Percentiles rank a stretch among this genome's conserved stretches.
phyloP scores from a whole-genome alignment of 2,113 vertebrate species.

The Calypte anna region DNA sequence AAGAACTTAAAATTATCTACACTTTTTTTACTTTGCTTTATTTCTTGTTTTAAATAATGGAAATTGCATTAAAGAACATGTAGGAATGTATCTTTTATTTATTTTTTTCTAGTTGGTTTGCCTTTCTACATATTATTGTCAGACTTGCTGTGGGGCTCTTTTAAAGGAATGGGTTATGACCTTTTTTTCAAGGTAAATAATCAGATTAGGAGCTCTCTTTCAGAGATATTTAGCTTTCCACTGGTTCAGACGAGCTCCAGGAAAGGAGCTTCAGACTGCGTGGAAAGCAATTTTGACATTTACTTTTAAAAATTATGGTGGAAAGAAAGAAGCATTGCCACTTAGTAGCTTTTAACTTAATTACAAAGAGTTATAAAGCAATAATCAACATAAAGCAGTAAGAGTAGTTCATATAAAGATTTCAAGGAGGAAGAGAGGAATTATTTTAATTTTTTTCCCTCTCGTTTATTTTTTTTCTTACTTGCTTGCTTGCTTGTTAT shows the following conservation, averaged over 20 bases:
- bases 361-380: neutral
- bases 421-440: neutral
- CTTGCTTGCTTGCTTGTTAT: neutral
- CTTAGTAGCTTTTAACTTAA: neutral
- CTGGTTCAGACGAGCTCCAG: constrained; percentile 1
- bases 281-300: neutral
- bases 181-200: constrained; percentile 63
- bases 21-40: neutral
- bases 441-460: neutral
- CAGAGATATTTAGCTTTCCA: neutral
- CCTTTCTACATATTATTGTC: constrained; percentile 43
- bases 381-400: neutral
- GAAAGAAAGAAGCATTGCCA: neutral
- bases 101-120: constrained; percentile 52
- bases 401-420: neutral
- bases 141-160: constrained; percentile 4
- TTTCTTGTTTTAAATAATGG: constrained; percentile 10
- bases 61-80: constrained; percentile 42
- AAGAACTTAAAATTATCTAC: neutral
- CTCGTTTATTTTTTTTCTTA: neutral
- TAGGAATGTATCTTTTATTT: constrained; percentile 38
- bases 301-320: neutral
- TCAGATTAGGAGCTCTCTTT: constrained; percentile 53
- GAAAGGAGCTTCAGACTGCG: neutral
- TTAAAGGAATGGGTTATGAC: constrained; percentile 51